phyloP scores from a whole-genome alignment of 1,140 invertebrate species.

The Dreissena polymorpha region DNA sequence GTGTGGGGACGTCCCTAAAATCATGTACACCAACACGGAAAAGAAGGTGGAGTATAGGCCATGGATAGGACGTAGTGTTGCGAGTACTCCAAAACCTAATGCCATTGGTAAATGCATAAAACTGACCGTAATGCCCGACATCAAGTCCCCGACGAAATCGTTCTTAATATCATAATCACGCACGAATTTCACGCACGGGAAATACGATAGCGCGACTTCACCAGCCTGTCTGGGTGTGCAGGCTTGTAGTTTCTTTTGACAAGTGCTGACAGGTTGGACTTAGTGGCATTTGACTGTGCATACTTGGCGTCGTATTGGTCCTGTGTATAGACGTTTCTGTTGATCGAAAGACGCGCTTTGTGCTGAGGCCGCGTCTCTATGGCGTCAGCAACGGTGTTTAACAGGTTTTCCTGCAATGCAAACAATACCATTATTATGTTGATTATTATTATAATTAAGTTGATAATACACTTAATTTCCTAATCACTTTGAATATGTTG shows the following conservation, averaged over 20 bases:
- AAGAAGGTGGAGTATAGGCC: constrained; percentile 76
- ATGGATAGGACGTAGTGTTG: constrained; percentile 76
- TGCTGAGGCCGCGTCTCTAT: too few species aligned
- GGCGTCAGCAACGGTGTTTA: too few species aligned
- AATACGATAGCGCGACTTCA: constrained; percentile 9
- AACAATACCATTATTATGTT: too few species aligned
- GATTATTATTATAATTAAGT: too few species aligned
- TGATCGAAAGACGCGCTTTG: neutral
- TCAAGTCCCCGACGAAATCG: constrained; percentile 70
- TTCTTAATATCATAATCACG: constrained; percentile 67
- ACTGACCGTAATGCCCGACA: constrained; percentile 90
- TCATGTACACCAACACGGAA: constrained; percentile 65
- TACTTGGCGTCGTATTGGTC: constrained; percentile 1
- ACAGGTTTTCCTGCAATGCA: too few species aligned
- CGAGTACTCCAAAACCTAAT: constrained; percentile 70
- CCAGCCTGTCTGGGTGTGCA: neutral
- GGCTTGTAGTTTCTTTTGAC: neutral
- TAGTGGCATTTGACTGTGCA: neutral
- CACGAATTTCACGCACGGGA: constrained; percentile 60
- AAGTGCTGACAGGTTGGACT: neutral
- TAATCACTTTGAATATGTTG: too few species aligned
- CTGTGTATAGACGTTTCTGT: constrained; percentile 4
- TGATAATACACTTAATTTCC: too few species aligned
- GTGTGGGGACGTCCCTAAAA: constrained; percentile 72
- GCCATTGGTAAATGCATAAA: constrained; percentile 90